A percentile compares a stretch with the other conserved stretches of the same genome.
Conservation (phyloP, 2,888 invertebrate genomes). For the Teleogryllus oceanicus region DNA sequence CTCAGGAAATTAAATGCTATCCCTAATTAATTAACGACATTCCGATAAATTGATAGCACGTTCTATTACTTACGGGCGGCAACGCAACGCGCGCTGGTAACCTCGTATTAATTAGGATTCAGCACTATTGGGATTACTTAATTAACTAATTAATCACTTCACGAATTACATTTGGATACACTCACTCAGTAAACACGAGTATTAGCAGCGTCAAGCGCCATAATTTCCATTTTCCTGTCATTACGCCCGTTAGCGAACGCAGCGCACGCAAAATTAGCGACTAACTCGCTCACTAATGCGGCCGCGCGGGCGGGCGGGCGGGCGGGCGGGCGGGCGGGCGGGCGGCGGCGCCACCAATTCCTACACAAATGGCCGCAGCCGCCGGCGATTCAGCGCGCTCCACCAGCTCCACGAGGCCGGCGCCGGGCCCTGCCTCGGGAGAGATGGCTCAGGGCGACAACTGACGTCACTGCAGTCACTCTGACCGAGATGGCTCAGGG, state of each 20-base stretch:
- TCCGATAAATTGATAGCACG: constrained; percentile 18
- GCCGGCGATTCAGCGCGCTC: no score
- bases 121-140: constrained; percentile 18
- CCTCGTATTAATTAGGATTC: constrained; percentile 3
- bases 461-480: no score
- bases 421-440: no score
- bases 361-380: background rate
- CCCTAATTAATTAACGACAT: constrained; percentile 18
- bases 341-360: background rate
- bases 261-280: background rate
- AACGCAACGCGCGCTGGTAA: background rate
- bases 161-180: constrained; percentile 18
- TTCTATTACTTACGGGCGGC: background rate
- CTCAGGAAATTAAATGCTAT: background rate
- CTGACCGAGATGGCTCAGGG: no score
- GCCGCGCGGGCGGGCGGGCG: no score
- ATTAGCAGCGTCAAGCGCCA: constrained; percentile 18
- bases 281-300: background rate
- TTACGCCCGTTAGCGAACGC: background rate
- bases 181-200: constrained; percentile 18
- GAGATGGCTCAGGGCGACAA: no score
- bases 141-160: constrained; percentile 18
- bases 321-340: no score
- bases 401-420: no score
- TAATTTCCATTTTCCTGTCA: constrained; percentile 18